These are phyloP conservation scores for Pedionomus torquatus DNA, from an alignment of 2,113 vertebrate species.

Conservation along the genomic window DNA sequence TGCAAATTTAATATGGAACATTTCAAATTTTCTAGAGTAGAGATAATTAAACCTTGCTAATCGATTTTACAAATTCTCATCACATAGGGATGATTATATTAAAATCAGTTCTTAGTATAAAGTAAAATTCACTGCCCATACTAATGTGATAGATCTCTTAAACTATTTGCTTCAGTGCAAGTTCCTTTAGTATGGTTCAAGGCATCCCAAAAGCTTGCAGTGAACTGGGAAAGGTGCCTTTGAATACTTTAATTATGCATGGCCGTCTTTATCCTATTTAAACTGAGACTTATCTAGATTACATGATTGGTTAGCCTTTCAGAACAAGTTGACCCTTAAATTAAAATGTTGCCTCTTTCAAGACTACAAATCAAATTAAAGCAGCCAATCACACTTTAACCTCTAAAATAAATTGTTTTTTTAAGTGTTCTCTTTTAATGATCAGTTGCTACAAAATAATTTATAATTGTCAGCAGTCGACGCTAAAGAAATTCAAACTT, in stretches of 20 bases:
- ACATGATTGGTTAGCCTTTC: constrained; percentile 34
- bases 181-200: background rate
- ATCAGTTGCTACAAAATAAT: constrained; percentile 3
- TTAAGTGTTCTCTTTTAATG: background rate
- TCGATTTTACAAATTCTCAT: constrained; percentile 1
- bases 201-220: background rate
- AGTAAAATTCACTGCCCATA: background rate
- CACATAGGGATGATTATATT: background rate
- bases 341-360: constrained; percentile 41
- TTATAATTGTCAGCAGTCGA: background rate
- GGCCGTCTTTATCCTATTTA: background rate
- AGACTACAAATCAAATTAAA: constrained; percentile 38
- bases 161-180: background rate
- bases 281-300: constrained; percentile 15
- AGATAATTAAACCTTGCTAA: background rate
- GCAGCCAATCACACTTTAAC: background rate
- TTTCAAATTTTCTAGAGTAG: constrained; percentile 34
- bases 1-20: constrained; percentile 5
- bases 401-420: background rate
- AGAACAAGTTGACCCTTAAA: constrained; percentile 36
- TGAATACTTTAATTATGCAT: constrained; percentile 9
- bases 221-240: constrained; percentile 29
- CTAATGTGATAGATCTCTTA: background rate
- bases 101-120: background rate
- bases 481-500: background rate